These are phyloP conservation scores for Apodemus sylvaticus DNA, from an alignment of 2,113 vertebrate species.

Conservation along the genomic window DNA sequence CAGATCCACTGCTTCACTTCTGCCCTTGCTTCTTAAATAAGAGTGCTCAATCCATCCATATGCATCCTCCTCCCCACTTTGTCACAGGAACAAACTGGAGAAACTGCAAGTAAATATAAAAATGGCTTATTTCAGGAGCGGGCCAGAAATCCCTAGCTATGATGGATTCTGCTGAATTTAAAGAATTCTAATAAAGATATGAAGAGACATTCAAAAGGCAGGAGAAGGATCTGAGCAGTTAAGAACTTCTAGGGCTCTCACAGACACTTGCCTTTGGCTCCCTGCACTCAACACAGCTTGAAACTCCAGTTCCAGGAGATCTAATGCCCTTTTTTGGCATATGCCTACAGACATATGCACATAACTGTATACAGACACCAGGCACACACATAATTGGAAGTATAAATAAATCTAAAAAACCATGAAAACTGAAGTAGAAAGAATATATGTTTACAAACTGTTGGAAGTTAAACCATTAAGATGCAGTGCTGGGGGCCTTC, in stretches of 20 bases:
- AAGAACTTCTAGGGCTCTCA: too few species aligned
- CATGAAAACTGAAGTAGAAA: background rate
- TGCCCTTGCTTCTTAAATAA: background rate
- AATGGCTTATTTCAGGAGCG: conserved; percentile 1
- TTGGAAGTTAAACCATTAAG: background rate
- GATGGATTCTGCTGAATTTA: background rate
- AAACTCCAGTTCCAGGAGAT: too few species aligned
- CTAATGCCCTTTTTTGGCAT: background rate
- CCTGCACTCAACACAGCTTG: background rate
- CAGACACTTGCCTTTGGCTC: background rate
- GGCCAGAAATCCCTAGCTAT: background rate
- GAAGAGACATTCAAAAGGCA: background rate
- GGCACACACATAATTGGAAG: background rate
- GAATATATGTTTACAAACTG: background rate
- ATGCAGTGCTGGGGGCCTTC: background rate
- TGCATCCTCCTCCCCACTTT: background rate
- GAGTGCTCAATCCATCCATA: background rate
- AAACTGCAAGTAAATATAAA: background rate
- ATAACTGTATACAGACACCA: background rate
- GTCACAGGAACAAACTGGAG: conserved; percentile 9
- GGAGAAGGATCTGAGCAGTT: background rate
- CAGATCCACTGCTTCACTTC: rapidly evolving
- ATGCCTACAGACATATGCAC: too few species aligned
- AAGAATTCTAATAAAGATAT: conserved; percentile 23
- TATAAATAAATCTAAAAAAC: background rate